These are phyloP conservation scores for Xenentodon cancila DNA, from an alignment of 2,797 vertebrate species.

Conservation along the genomic window DNA sequence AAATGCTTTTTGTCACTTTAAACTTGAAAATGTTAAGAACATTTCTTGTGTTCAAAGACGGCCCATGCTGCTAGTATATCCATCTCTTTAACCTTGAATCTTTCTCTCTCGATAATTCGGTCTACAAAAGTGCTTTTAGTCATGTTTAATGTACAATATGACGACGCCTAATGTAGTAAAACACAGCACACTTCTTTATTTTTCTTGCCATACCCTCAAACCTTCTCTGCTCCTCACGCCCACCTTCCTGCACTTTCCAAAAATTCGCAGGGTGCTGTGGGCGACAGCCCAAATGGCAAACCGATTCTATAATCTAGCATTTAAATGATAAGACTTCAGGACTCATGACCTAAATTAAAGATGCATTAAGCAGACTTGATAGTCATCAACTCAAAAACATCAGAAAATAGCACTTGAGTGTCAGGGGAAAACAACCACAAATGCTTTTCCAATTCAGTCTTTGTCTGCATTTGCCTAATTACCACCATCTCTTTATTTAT, in stretches of 20 bases:
- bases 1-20: constrained; percentile 26
- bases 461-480: constrained; percentile 26
- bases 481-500: constrained; percentile 9
- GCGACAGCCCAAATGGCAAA: constrained; percentile 40
- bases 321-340: constrained; percentile 22
- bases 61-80: not conserved
- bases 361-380: constrained; percentile 33
- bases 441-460: constrained; percentile 8
- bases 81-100: constrained; percentile 12
- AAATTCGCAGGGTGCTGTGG: constrained; percentile 28
- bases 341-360: constrained; percentile 32
- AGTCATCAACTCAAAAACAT: constrained; percentile 26
- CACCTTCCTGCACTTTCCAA: constrained; percentile 43
- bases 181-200: constrained; percentile 17
- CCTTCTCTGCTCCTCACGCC: constrained; percentile 47
- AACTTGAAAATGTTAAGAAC: constrained; percentile 4
- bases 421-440: constrained; percentile 3
- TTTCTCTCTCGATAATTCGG: constrained; percentile 5
- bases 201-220: constrained; percentile 38
- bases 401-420: constrained; percentile 1
- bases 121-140: constrained; percentile 15
- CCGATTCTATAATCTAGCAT: constrained; percentile 27
- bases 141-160: constrained; percentile 18
- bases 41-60: constrained; percentile 16
- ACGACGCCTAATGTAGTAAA: constrained; percentile 38